phyloP scores from a whole-genome alignment of 30 jellyfish, hydroid and myxozoan species.

The Aurelia aurita region DNA sequence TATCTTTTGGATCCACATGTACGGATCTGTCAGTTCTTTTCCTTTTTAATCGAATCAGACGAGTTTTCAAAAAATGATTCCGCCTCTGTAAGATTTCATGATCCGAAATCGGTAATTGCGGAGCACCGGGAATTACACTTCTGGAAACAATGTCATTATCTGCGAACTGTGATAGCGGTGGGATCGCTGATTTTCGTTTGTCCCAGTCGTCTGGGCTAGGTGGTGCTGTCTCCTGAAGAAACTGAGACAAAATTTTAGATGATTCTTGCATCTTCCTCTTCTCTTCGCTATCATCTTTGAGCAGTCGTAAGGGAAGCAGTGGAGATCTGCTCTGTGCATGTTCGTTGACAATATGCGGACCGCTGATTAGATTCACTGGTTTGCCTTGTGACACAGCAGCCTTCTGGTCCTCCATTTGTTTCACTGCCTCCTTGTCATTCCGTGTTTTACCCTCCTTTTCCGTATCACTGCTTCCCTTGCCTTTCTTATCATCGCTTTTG shows the following conservation, averaged over 20 bases:
- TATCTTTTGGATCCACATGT: background rate
- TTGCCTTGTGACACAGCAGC: background rate
- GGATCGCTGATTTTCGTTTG: constrained; percentile 60
- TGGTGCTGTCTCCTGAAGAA: constrained; percentile 53
- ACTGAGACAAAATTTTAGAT: constrained; percentile 33
- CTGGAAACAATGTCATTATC: constrained; percentile 69
- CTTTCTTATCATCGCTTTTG: background rate
- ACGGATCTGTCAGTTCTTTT: constrained; percentile 25
- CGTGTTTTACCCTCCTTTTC: background rate
- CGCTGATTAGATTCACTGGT: background rate
- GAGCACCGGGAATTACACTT: constrained; percentile 48
- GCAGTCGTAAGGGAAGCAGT: background rate
- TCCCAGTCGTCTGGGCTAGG: constrained; percentile 59
- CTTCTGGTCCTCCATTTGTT: background rate
- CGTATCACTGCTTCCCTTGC: background rate
- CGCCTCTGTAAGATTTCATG: constrained; percentile 26
- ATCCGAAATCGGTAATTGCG: constrained; percentile 34
- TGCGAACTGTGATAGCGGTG: background rate
- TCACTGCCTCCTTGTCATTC: background rate
- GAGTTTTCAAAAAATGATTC: constrained; percentile 28
- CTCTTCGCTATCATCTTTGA: constrained; percentile 5
- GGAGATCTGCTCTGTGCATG: constrained; percentile 37
- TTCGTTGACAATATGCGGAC: constrained; percentile 26
- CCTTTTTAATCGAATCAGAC: constrained; percentile 64
- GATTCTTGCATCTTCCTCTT: constrained; percentile 48